Evolutionary conservation across 2,113 vertebrate species (phyloP).

Genomic region (Hypomesus transpacificus): DNA sequence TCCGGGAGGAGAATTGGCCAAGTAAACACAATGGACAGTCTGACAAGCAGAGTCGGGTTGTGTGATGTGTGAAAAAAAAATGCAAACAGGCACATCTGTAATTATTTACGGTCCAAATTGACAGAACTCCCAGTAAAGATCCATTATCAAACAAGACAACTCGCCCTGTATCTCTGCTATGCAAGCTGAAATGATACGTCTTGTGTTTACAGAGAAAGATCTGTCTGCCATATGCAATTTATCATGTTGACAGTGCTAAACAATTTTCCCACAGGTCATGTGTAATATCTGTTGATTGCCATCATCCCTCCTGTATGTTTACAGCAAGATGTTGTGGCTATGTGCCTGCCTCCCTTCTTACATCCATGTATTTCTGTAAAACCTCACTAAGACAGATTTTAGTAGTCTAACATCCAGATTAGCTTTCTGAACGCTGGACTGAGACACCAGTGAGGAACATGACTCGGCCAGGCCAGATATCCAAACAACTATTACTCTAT

Average conservation of each 20-base stretch:
- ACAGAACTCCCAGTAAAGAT: too few species aligned
- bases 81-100: not conserved
- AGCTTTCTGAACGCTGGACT: not conserved
- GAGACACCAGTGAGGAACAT: not conserved
- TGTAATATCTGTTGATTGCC: not conserved
- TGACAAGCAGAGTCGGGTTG: too few species aligned
- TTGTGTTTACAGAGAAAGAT: too few species aligned
- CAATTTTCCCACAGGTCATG: too few species aligned
- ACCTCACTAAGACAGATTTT: not conserved
- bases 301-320: not conserved
- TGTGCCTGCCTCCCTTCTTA: not conserved
- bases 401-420: not conserved
- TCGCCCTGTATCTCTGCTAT: too few species aligned
- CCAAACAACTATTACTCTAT: constrained; percentile 25
- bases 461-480: constrained; percentile 34
- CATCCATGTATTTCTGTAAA: not conserved
- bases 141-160: too few species aligned
- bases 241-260: too few species aligned
- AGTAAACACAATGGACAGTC: too few species aligned
- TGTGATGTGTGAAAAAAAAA: too few species aligned
- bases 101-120: not conserved
- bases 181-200: too few species aligned
- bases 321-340: not conserved
- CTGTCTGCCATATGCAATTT: too few species aligned
- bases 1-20: too few species aligned